Evolutionary conservation across 2,797 vertebrate species (phyloP).

Genomic region (Pogonophryne albipinna): DNA sequence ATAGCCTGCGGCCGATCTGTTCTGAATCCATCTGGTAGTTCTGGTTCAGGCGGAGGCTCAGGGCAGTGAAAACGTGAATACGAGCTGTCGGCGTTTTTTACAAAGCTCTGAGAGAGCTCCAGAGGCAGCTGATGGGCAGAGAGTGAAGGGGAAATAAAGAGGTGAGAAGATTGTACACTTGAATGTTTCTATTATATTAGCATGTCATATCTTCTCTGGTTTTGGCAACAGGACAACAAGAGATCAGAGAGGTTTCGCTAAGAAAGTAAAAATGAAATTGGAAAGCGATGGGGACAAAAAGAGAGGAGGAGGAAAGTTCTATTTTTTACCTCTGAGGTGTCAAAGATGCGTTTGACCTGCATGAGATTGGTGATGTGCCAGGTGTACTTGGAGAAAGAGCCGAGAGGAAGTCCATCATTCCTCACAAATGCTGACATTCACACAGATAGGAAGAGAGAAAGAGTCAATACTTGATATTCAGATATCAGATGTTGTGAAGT

Average conservation of each 20-base stretch:
- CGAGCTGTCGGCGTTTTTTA: constrained; percentile 91
- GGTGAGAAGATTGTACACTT: neutral
- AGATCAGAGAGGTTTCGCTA: constrained; percentile 1
- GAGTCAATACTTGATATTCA: too few relatives aligned
- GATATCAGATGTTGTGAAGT: neutral
- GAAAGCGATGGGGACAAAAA: neutral
- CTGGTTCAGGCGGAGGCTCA: constrained; percentile 84
- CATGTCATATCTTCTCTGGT: neutral
- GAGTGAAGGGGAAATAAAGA: neutral
- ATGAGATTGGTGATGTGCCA: constrained; percentile 93
- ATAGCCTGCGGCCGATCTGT: constrained; percentile 88
- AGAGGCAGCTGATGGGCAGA: constrained; percentile 86
- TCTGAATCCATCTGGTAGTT: constrained; percentile 75
- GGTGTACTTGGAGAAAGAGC: constrained; percentile 92
- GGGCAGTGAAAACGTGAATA: constrained; percentile 88
- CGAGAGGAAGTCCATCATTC: constrained; percentile 88
- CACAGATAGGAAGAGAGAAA: neutral
- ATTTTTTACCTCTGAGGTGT: constrained; percentile 89
- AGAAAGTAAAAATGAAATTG: neutral
- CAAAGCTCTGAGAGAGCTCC: constrained; percentile 92
- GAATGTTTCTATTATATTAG: neutral
- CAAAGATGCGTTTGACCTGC: constrained; percentile 94
- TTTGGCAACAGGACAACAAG: neutral
- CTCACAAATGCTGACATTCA: constrained; percentile 86
- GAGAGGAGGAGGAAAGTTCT: neutral